phyloP scores from a whole-genome alignment of 2,888 invertebrate genomes.

The Apodemia duryi region DNA sequence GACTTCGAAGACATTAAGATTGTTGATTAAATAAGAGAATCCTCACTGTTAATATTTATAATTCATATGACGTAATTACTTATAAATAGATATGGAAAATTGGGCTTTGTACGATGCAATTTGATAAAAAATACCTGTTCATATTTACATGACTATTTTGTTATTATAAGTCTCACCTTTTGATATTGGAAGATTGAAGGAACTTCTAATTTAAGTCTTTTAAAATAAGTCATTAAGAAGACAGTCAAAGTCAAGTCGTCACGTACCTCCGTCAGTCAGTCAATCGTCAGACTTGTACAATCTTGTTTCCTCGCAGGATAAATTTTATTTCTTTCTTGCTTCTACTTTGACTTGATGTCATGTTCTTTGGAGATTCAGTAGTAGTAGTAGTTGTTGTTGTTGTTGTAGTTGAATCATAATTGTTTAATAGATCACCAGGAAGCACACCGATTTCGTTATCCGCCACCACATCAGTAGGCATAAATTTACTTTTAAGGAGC shows the following conservation, averaged over 20 bases:
- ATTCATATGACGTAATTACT: too few relatives aligned
- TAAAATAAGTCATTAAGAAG: conserved; percentile 8
- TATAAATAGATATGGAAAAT: too few relatives aligned
- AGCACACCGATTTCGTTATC: conserved; percentile 69
- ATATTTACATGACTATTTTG: neutral
- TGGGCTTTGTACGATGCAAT: too few relatives aligned
- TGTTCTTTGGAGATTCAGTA: conserved; percentile 41
- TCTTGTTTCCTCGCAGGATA: conserved; percentile 71
- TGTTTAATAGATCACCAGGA: conserved; percentile 59
- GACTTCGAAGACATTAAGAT: too few relatives aligned
- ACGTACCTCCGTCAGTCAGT: conserved; percentile 47
- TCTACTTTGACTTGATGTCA: conserved; percentile 46
- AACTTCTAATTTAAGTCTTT: conserved; percentile 3
- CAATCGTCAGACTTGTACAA: conserved; percentile 68
- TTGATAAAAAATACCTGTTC: too few relatives aligned
- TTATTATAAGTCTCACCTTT: neutral
- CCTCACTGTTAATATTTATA: too few relatives aligned
- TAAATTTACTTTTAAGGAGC: conserved; percentile 46
- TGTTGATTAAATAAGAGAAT: too few relatives aligned
- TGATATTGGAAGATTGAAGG: neutral
- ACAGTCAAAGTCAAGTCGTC: conserved; percentile 32
- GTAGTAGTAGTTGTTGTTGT: conserved; percentile 39
- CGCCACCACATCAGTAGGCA: conserved; percentile 60
- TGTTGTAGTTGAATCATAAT: conserved; percentile 41
- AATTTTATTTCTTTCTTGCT: conserved; percentile 63